Evolutionary conservation across 2,113 vertebrate genomes (phyloP), one percentile per base, ranked within the genome.

Genomic region (Phalacrocorax carbo): DNA sequence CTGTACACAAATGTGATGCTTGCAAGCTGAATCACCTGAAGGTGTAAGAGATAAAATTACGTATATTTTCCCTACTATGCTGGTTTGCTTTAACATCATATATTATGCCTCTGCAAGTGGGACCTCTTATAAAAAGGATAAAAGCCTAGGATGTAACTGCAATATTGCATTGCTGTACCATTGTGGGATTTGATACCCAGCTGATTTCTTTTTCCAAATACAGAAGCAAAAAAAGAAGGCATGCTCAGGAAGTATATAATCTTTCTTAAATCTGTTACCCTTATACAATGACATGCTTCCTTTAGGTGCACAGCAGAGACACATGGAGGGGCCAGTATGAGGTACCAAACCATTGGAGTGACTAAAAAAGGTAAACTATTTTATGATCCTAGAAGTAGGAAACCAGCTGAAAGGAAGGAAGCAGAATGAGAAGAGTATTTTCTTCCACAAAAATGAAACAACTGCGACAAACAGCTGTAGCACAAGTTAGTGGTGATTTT

Each of bases 341-440:
- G 11, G 34, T 72, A 90, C 6, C 23, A 85, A 87, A 79, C 30
- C 29, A 61, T 0, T 19, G 3, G 26, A 76, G 23, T 54, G 19
- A 72, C 38, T 61, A 77, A 73, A 87, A 91, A 83, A 1, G 1
- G 11, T 65, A 57, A 91, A 77, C 72, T 20, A 46, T 49, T 72
- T 72, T 62, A 58, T 68, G 27, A 75, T 40, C 14, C 42, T 82
- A 55, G 48, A 88, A 92, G 30, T 14, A 92, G 30, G 54, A 95
- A 93, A 57, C 10, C 44, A 88, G 25, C 58, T 86, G 82, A 82
- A 88, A 93, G 62, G 82, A 90, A 96, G 71, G 36, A 91, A 96
- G 44, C 4, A 64, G 20, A 68, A 90, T 57, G 20, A 75, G 22
- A 71, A 70, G 27, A 29, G 12, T n/a, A 55, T 90, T 85, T 94